These are phyloP conservation scores for Oryzias woworae DNA, from an alignment of 2,113 vertebrate species.

Conservation along the genomic window DNA sequence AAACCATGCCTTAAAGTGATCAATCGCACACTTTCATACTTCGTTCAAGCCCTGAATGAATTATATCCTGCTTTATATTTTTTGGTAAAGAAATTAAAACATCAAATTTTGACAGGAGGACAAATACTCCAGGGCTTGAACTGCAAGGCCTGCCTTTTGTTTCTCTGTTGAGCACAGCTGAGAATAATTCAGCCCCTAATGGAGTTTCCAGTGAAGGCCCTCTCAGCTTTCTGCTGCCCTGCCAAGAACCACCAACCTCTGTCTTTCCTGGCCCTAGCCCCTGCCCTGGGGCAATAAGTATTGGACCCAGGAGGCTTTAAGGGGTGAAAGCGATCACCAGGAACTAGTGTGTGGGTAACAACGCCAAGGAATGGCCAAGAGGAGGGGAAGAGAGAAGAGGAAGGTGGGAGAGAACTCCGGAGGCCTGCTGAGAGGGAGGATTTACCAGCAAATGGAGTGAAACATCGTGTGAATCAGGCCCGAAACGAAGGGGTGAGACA, in stretches of 20 bases:
- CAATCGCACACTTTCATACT: not conserved
- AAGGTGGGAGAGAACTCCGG: slow-evolving; percentile 49
- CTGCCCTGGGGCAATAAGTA: slow-evolving; percentile 57
- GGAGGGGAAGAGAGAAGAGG: slow-evolving; percentile 30
- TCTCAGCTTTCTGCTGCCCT: slow-evolving; percentile 70
- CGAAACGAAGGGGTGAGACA: not conserved
- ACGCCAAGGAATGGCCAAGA: slow-evolving; percentile 63
- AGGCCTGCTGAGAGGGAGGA: slow-evolving; percentile 36
- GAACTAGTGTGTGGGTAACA: slow-evolving; percentile 75
- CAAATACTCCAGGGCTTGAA: slow-evolving; percentile 39
- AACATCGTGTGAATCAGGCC: slow-evolving; percentile 56
- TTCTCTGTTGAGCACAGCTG: slow-evolving; percentile 60
- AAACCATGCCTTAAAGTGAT: slow-evolving; percentile 8
- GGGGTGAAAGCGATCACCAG: slow-evolving; percentile 55
- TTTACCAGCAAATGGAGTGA: slow-evolving; percentile 56
- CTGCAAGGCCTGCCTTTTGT: slow-evolving; percentile 44
- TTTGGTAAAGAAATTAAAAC: slow-evolving; percentile 45
- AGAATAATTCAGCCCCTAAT: slow-evolving; percentile 76
- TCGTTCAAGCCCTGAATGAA: slow-evolving; percentile 6
- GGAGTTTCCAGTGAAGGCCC: slow-evolving; percentile 75
- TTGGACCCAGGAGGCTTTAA: slow-evolving; percentile 38
- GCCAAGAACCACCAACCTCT: slow-evolving; percentile 74
- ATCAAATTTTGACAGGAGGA: slow-evolving; percentile 50
- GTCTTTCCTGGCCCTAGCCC: slow-evolving; percentile 54
- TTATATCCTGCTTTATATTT: slow-evolving; percentile 31